Evolutionary conservation across 2,113 vertebrate species (phyloP).

Genomic region (Pangasianodon gigas): DNA sequence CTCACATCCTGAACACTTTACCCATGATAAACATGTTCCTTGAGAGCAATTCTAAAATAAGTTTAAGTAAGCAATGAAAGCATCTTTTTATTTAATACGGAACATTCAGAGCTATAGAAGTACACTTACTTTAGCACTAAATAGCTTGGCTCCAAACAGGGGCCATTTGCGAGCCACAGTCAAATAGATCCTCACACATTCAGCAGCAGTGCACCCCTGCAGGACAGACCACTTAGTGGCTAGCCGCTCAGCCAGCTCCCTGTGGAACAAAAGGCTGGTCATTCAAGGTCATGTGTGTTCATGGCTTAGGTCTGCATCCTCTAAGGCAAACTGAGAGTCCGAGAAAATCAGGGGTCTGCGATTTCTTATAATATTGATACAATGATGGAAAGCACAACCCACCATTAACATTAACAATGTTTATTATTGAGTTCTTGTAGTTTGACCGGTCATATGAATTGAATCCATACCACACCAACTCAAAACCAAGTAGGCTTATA

Average conservation of each 20-base stretch:
- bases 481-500: neutral
- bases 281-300: neutral
- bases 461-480: neutral
- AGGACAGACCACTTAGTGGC: slow-evolving; percentile 82
- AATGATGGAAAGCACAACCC: neutral
- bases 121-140: slow-evolving; percentile 80
- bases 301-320: neutral
- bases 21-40: neutral
- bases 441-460: neutral
- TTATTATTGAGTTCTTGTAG: neutral
- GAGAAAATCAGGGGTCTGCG: neutral
- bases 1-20: neutral
- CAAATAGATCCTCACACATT: slow-evolving; percentile 86
- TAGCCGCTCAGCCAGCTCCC: slow-evolving; percentile 79
- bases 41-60: neutral
- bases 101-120: neutral
- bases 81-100: neutral
- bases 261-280: slow-evolving; percentile 52
- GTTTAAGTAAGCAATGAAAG: neutral
- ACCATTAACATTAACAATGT: neutral
- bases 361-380: neutral
- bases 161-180: slow-evolving; percentile 87
- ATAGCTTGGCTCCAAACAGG: slow-evolving; percentile 85
- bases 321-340: neutral
- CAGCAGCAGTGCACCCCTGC: slow-evolving; percentile 78